Evolutionary conservation across 2,888 invertebrate species (phyloP).

Genomic region (Athripsodes cinereus): DNA sequence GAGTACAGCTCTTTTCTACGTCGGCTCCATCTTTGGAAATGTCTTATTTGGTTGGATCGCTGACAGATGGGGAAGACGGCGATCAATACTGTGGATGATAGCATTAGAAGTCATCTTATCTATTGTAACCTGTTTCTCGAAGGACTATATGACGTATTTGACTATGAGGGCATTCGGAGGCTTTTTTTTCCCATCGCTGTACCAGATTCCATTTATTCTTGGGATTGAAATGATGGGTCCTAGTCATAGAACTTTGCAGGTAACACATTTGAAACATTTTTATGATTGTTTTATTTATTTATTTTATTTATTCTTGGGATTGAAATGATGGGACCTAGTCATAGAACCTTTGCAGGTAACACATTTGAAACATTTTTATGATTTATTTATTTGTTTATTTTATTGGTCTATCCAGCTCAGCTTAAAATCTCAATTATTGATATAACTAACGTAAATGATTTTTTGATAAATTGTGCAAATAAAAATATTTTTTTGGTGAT

Average conservation of each 20-base stretch:
- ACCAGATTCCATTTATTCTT: conserved; percentile 61
- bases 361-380: not conserved
- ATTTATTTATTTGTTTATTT: no score
- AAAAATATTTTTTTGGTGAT: no score
- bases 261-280: conserved; percentile 24
- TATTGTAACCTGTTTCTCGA: conserved; percentile 55
- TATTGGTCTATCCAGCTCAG: not conserved
- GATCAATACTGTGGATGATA: conserved; percentile 57
- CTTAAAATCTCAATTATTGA: not conserved
- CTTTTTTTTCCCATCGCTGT: conserved; percentile 60
- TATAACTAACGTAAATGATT: not conserved
- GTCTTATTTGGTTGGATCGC: conserved; percentile 63
- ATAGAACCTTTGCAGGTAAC: conserved; percentile 55
- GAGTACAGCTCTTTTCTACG: conserved; percentile 61
- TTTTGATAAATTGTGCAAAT: no score
- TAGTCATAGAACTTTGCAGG: conserved; percentile 53
- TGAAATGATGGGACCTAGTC: conserved; percentile 59
- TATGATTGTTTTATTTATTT: no score
- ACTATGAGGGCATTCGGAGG: conserved; percentile 55
- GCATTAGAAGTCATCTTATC: conserved; percentile 55
- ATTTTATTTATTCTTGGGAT: conserved; percentile 61
- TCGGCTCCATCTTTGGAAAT: conserved; percentile 62
- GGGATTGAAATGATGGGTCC: conserved; percentile 63
- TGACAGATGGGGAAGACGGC: conserved; percentile 60
- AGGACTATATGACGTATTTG: conserved; percentile 54